Evolutionary conservation across 2,113 vertebrate species (phyloP), one percentile per base, ranked within the genome.

Genomic region (Eulacestoma nigropectus): DNA sequence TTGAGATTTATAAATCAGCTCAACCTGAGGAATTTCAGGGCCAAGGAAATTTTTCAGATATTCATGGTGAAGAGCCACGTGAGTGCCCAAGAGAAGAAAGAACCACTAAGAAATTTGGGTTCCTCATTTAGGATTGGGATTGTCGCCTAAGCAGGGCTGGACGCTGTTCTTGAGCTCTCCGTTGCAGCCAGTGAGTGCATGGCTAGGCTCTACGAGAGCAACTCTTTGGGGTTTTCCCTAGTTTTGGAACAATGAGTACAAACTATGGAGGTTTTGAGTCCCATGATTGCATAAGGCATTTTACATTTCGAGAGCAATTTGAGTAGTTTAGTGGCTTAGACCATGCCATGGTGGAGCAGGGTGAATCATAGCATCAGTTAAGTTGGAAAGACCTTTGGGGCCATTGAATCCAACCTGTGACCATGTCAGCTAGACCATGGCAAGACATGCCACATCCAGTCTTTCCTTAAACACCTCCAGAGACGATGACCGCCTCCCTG

Each of bases 1-100:
- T 23, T 22, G 52, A 5, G 9, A 20, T 52, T 57, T 14, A 57
- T 37, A 10, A 6, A 50, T 46, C 10, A 7, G 12, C 32, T 73
- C 49, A 21, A 20, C 20, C 35, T 21, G 25, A 39, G 14, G 25
- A 33, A 18, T 39, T 44, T 68, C n/a, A 37, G 56, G 63, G 41
- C 53, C 35, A 21, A 30, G 46, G 8, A 62, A 76, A 50, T 10
- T 80, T 69, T 69, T 65, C 55, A 12, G 29, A 13, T 27, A 16
- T 4, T 5, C 4, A 13, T 4, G 22, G 6, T 4, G 1, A 53
- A 42, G 42, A 65, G 60, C 70, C 22, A 3, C 0, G 0, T 0
- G 0, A 59, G 44, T 4, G 5, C 29, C 35, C 21, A 14, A 26
- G n/a, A 55, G 17, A 41, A 37, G 37, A 37, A 56, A 32, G 20